Evolutionary conservation across 2,113 vertebrate species (phyloP).

Genomic region (Lathamus discolor): DNA sequence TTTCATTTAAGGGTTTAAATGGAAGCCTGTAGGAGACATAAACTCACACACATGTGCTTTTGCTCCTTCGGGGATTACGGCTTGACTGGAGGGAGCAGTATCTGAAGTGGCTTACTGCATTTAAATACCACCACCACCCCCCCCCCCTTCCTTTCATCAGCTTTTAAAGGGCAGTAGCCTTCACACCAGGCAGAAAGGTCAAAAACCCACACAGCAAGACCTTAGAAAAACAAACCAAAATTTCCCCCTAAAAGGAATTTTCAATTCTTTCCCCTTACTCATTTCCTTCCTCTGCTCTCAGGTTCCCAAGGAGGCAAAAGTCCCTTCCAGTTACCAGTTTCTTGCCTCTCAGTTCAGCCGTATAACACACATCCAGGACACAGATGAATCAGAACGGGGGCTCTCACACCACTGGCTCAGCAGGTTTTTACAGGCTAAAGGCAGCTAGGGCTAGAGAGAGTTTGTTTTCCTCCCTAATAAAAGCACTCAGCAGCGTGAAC

Average conservation of each 20-base stretch:
- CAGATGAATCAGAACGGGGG: neutral
- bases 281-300: slow-evolving; percentile 52
- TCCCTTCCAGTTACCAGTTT: neutral
- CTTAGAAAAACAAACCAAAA: slow-evolving; percentile 40
- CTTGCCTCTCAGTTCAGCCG: slow-evolving; percentile 6
- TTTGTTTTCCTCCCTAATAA: slow-evolving; percentile 35
- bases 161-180: slow-evolving; percentile 7
- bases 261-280: slow-evolving; percentile 32
- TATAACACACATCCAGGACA: neutral
- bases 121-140: neutral
- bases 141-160: neutral
- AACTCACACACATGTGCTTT: neutral
- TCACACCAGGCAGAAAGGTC: slow-evolving; percentile 19
- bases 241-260: neutral
- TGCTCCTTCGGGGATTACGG: neutral
- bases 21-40: neutral
- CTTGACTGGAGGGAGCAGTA: neutral
- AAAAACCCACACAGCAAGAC: slow-evolving; percentile 43
- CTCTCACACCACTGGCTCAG: slow-evolving; percentile 1
- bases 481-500: neutral
- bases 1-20: neutral
- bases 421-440: slow-evolving; percentile 43
- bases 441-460: neutral
- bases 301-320: slow-evolving; percentile 14
- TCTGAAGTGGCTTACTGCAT: neutral